Base-by-base conservation (phyloP, 2,797 vertebrate species). In the Malurus splendens region DNA sequence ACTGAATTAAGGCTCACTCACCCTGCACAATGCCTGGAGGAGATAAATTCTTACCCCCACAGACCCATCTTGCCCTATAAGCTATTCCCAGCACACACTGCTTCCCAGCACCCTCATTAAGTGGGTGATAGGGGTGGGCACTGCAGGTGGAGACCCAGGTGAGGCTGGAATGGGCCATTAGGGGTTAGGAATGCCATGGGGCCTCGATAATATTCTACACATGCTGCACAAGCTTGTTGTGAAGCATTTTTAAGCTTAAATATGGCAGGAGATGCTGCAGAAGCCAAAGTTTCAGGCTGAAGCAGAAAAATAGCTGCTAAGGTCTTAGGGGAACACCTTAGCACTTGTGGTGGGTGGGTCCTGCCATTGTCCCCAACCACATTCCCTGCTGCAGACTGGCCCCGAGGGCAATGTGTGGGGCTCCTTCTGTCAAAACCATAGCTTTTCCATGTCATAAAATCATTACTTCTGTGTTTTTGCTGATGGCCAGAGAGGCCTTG, bases 31-130 rank as follows among this genome's bases (percentile, higher is more conserved):
- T 9, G 4, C 15, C 41, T 7, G 1, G 1, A 8, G 7, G 12
- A 73, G 5, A 59, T 1, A 47, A 47, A 8, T 10, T 14, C 0
- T 1, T 32, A 24, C 9, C 8, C 23, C 9, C 12, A 20, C n/a
- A 59, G 6, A 6, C 11, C 25, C 39, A 20, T 3, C 27, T 23
- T 2, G 2, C 10, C 41, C 17, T 4, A 12, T 5, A n/a, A 82
- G 7, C 16, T 22, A 22, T 13, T 17, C 7, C 30, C 9, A 70
- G 19, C 55, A 39, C 33, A 28, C 4, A 18, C 4, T 32, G 2
- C 7, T 55, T 27, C 50, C 14, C 17, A 59, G 14, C 18, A 61
- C 9, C 9, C 10, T 33, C 45, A 68, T 72, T 87, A 18, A 36
- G 39, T 14, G 14, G 12, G 23, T 66, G 14, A 10, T 66, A 9